Conservation (phyloP, 2,113 vertebrate species). For the Chascanopsetta lugubris region DNA sequence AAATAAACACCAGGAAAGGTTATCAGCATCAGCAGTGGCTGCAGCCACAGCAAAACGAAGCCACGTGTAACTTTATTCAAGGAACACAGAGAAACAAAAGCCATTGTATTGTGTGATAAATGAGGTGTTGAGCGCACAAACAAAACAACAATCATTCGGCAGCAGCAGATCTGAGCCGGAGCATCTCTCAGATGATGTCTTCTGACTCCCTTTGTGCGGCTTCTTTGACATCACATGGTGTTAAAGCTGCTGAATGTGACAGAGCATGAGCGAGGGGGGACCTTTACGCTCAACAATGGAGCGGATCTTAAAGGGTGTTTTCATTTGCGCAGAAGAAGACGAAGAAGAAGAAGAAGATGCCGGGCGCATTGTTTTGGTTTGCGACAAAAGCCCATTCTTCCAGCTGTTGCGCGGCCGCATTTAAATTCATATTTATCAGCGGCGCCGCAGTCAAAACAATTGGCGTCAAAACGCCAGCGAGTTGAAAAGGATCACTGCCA, state of each 20-base stretch:
- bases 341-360: no score
- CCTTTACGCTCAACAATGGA: constrained; percentile 13
- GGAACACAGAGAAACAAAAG: neutral
- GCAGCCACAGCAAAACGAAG: neutral
- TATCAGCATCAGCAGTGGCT: neutral
- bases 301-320: neutral
- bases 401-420: constrained; percentile 13
- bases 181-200: neutral
- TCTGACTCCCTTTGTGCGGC: neutral
- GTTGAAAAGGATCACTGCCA: constrained; percentile 27
- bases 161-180: neutral
- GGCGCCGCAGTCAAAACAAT: constrained; percentile 16
- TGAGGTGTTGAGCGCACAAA: neutral
- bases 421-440: constrained; percentile 45
- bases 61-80: neutral
- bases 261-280: neutral
- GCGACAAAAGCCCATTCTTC: constrained; percentile 36
- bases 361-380: constrained; percentile 8
- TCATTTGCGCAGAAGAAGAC: constrained; percentile 22
- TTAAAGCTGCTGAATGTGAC: constrained; percentile 22
- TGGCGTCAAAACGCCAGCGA: neutral
- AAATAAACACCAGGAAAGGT: neutral
- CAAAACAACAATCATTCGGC: neutral
- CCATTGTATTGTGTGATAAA: neutral
- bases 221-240: constrained; percentile 18